Conservation (phyloP, 2,888 invertebrate species). For the Ligdia adustata region DNA sequence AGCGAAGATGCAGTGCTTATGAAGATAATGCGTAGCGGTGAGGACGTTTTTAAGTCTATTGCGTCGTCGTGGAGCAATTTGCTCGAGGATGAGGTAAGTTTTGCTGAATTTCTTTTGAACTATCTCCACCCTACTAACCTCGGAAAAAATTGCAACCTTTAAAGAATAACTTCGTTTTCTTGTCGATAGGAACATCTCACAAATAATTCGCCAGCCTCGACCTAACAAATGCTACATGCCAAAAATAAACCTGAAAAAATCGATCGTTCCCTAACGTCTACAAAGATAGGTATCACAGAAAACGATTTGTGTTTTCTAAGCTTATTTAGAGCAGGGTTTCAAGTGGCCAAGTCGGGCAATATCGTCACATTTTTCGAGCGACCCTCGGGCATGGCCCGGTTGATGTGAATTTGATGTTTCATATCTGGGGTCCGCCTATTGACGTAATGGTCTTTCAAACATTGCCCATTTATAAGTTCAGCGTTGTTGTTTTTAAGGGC, state of each 20-base stretch:
- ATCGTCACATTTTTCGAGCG: slow-evolving; percentile 20
- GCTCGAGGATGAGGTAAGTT: slow-evolving; percentile 82
- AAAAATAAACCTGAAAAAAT: too few relatives aligned
- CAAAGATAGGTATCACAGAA: neutral
- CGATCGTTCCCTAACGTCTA: too few relatives aligned
- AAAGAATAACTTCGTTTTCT: neutral
- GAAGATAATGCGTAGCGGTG: slow-evolving; percentile 85
- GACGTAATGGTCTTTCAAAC: slow-evolving; percentile 33
- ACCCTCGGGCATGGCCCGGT: slow-evolving; percentile 11
- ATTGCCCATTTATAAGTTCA: slow-evolving; percentile 28
- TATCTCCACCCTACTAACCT: too few relatives aligned
- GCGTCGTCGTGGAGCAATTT: slow-evolving; percentile 93
- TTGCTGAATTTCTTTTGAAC: too few relatives aligned
- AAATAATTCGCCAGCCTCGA: too few relatives aligned
- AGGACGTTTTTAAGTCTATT: slow-evolving; percentile 93
- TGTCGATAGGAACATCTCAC: too few relatives aligned
- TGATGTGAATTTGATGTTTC: slow-evolving; percentile 37
- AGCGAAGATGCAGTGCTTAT: slow-evolving; percentile 89
- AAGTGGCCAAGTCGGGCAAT: slow-evolving; percentile 23
- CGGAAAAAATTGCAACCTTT: too few relatives aligned
- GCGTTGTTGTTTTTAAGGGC: slow-evolving; percentile 20
- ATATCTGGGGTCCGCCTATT: slow-evolving; percentile 32
- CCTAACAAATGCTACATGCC: too few relatives aligned
- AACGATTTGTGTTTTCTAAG: neutral
- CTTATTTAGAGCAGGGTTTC: slow-evolving; percentile 12